Evolutionary conservation across 2,888 invertebrate genomes (phyloP), one percentile per base, ranked within the genome.

Genomic region (Kryphioiulus occultus): DNA sequence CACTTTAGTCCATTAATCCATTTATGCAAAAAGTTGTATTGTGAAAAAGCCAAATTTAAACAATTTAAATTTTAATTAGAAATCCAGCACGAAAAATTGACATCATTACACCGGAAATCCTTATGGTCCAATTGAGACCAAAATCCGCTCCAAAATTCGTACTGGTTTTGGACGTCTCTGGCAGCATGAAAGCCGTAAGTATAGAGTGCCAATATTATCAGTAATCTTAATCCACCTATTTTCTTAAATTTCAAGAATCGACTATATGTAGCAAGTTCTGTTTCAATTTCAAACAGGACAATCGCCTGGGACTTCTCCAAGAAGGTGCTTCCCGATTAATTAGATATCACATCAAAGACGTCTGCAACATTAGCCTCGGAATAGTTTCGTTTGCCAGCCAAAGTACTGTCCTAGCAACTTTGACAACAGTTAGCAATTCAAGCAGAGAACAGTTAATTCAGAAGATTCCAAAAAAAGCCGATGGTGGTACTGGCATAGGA

Each of bases 331-430:
- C 12, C 1, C 39, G 85, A 15, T n/a, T 85, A 5, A 1, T 85
- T 39, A 35, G 32, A 39, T 85, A 39, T 35, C 39, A 85, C 19
- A 44, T 44, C 39, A 85, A 39, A 78, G 78, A 78, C 30, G 78
- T 15, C 26, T 78, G 78, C 15, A 78, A 78, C 17, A 22, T 78
- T 7, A 78, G 12, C 26, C 30, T 85, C 2, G 85, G 85, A 85
- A 85, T 85, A 39, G 85, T 85, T 85, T 85, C 85, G n/a, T 85
- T 85, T 85, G 35, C 39, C 9, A 1, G 3, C 17, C 32, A 17
- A 9, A 35, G 39, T 85, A 22, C n/a, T 12, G 39, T 39, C 17
- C 44, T 85, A 10, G 39, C 85, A 22, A 22, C 1, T 7, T 22
- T 85, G 26, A 39, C 39, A 22, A 9, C 7, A 35, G 44, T 85